Conservation (phyloP, 2,113 vertebrate genomes). For the Pedetes capensis region DNA sequence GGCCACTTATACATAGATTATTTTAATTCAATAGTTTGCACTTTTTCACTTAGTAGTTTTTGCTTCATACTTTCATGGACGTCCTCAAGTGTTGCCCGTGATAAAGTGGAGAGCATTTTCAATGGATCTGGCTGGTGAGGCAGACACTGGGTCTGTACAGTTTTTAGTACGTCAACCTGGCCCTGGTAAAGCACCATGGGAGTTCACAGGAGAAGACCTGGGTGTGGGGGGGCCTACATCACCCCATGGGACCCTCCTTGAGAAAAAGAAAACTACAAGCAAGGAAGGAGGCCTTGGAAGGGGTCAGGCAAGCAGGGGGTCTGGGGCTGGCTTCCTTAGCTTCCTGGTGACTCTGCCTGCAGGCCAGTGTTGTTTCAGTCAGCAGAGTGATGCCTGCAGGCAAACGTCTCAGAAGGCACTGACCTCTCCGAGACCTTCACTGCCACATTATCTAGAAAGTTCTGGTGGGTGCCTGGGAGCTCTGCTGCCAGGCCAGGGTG, state of each 20-base stretch:
- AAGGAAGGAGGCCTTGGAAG: background rate
- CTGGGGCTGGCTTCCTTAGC: background rate
- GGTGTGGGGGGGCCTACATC: background rate
- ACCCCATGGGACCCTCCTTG: background rate
- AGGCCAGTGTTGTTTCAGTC: background rate
- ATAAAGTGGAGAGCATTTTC: background rate
- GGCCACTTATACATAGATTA: too few species aligned
- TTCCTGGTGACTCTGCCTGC: too few species aligned
- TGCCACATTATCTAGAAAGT: background rate
- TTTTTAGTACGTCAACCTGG: background rate
- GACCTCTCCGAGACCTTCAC: background rate
- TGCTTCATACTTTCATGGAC: background rate
- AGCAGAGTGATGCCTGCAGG: too few species aligned
- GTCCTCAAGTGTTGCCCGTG: background rate
- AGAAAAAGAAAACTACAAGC: background rate
- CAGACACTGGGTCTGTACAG: background rate
- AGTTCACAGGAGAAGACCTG: too few species aligned
- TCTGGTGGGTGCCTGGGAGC: background rate
- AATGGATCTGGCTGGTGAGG: too few species aligned
- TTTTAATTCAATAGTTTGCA: background rate
- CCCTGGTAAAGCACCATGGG: accelerated
- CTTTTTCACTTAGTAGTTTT: background rate
- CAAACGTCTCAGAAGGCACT: background rate
- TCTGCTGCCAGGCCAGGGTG: background rate
- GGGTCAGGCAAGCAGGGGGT: background rate